Evolutionary conservation across 2,888 invertebrate genomes (phyloP).

Genomic region (Crossocerus cetratus): DNA sequence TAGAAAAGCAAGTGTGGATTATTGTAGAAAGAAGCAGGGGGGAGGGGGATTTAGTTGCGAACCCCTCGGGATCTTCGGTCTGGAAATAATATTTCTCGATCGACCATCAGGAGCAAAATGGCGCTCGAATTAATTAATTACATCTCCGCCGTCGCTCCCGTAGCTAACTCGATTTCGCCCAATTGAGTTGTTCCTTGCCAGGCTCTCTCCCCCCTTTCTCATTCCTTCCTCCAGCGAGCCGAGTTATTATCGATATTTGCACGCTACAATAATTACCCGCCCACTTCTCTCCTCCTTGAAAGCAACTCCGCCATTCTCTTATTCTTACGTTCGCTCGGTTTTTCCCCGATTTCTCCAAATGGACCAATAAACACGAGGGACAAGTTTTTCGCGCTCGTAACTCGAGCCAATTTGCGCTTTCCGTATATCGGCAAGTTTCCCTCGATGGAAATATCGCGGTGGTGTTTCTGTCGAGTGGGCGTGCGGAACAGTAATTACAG

Average conservation of each 20-base stretch:
- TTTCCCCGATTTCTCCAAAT: background rate
- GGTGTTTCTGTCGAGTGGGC: no score
- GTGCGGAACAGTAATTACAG: no score
- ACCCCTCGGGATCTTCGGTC: background rate
- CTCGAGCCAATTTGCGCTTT: no score
- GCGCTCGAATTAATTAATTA: conserved; percentile 74
- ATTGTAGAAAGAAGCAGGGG: no score
- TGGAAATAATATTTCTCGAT: conserved; percentile 65
- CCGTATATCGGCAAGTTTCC: background rate
- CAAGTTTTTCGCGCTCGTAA: no score
- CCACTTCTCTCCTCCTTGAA: conserved; percentile 11
- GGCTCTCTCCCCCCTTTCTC: conserved; percentile 32
- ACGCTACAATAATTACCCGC: conserved; percentile 70
- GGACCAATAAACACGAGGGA: no score
- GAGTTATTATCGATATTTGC: conserved; percentile 69
- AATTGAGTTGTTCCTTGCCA: conserved; percentile 69
- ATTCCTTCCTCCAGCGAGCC: conserved; percentile 41
- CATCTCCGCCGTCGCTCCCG: conserved; percentile 62
- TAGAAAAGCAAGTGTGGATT: no score
- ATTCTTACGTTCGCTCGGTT: conserved; percentile 12
- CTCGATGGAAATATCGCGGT: no score
- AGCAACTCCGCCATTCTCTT: conserved; percentile 1
- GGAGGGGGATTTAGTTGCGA: no score
- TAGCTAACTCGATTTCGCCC: conserved; percentile 73
- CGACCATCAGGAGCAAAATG: conserved; percentile 69